Base-by-base conservation (phyloP, 2,113 vertebrate species). In the Blennius ocellaris region DNA sequence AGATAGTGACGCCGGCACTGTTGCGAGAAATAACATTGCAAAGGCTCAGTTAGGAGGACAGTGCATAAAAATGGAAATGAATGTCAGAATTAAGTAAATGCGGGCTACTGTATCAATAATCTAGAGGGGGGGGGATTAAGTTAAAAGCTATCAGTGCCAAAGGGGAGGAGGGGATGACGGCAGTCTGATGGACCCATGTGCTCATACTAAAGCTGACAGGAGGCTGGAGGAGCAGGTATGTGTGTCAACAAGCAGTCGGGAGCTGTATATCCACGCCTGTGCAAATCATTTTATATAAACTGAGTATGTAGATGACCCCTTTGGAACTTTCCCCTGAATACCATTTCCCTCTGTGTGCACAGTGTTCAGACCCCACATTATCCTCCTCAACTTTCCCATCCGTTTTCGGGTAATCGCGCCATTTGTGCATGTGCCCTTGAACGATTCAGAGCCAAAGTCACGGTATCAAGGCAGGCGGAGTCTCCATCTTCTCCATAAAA, bases 41-140 rank as follows among this genome's bases (percentile, higher is more conserved):
- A 77, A 80, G 66, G 59, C 79, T 79, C 84, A 62, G 76, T 66
- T 60, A 60, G 57, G 65, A 79, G 73, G 66, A 44, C 68, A 69
- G 64, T 52, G 76, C 71, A 80, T 87, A 78, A 85, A 89, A 82
- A 89, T 90, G 85, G 73, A 90, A 90, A 87, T 85, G 62, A 88
- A 82, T 61, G 77, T 72, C 71, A 84, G 74, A 87, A 76, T 73
- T 63, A 87, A 86, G 80, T 68, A 69, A 87, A 88, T 60, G 71
- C 60, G 45, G n/a, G 66, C 53, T 65, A 43, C 52, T 53, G 63
- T 81, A 84, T 80, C 78, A 88, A 87, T 86, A 81, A 90, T 81
- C 70, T 78, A 51, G 52, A 68, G 60, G 45, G 50, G 57, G 67
- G 54, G 57, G 67, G 69, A 80, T 83, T 69, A 66, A 73, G 85